Percentiles rank a stretch among this genome's conserved stretches.
phyloP scores from a whole-genome alignment of 1,140 invertebrate genomes.

The Megalopta genalis region DNA sequence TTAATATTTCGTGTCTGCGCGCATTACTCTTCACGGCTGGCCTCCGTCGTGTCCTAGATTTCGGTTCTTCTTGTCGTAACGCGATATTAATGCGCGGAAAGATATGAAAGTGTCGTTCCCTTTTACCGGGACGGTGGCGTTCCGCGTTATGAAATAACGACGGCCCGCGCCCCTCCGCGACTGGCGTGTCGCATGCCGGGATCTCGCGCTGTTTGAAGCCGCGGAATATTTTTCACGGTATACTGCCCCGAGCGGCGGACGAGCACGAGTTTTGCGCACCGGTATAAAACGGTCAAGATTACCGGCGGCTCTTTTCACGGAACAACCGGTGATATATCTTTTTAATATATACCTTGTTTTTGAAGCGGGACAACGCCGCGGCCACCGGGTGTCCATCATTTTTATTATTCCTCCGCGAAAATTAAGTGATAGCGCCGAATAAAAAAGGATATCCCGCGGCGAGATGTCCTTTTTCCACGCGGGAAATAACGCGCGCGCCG shows the following conservation, averaged over 20 bases:
- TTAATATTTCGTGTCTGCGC: conserved; percentile 48
- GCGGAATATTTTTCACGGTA: conserved; percentile 38
- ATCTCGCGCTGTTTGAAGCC: conserved; percentile 22
- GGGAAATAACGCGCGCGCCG: neutral
- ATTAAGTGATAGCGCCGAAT: conserved; percentile 28
- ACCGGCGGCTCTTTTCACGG: conserved; percentile 22
- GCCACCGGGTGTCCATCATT: conserved; percentile 4
- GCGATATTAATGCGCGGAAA: conserved; percentile 49
- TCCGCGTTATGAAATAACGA: conserved; percentile 46
- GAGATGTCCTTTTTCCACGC: neutral
- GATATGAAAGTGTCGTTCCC: conserved; percentile 52
- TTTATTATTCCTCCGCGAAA: conserved; percentile 13
- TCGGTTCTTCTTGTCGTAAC: conserved; percentile 46
- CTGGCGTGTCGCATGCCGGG: neutral
- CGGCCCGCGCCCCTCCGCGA: neutral
- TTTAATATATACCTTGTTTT: conserved; percentile 30
- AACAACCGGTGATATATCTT: conserved; percentile 8
- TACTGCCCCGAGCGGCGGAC: neutral
- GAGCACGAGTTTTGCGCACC: conserved; percentile 1
- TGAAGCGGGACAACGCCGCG: neutral
- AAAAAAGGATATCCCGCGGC: neutral
- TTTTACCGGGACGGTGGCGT: conserved; percentile 13
- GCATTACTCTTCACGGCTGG: conserved; percentile 34
- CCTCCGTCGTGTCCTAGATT: conserved; percentile 45
- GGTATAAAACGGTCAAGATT: conserved; percentile 44